A percentile compares a stretch with the other conserved stretches of the same genome.
These are phyloP conservation scores for Hypsibius dujardini DNA, from an alignment of 1,140 invertebrate genomes.

Conservation along the genomic window DNA sequence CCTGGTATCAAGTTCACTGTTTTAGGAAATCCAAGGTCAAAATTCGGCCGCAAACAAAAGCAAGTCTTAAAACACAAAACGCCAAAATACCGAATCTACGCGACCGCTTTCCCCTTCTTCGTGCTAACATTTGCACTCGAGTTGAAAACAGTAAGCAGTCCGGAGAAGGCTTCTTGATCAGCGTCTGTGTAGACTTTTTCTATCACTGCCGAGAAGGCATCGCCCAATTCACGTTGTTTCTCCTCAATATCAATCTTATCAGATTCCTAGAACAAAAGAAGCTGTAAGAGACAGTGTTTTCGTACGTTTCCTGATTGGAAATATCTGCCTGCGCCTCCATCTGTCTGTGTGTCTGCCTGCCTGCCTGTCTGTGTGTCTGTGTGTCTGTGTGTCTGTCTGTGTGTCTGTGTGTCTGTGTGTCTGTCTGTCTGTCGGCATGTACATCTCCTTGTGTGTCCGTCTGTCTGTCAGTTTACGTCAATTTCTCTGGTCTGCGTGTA, in stretches of 20 bases:
- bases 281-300: background rate
- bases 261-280: background rate
- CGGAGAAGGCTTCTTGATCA: background rate
- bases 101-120: background rate
- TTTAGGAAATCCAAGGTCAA: background rate
- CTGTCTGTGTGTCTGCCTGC: no score
- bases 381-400: no score
- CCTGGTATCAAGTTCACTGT: background rate
- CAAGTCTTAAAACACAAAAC: background rate
- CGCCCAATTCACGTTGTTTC: background rate
- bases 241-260: background rate
- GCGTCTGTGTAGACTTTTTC: background rate
- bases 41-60: background rate
- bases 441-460: no score
- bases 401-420: no score
- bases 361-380: no score
- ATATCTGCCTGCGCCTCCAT: background rate
- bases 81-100: background rate
- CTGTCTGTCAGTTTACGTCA: no score
- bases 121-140: background rate
- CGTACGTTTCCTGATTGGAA: background rate
- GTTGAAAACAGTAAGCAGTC: background rate
- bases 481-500: no score
- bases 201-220: background rate
- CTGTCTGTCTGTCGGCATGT: no score